Percentiles rank a stretch among this genome's conserved stretches.
phyloP scores from a whole-genome alignment of 2,113 vertebrate species.

The Apus apus region DNA sequence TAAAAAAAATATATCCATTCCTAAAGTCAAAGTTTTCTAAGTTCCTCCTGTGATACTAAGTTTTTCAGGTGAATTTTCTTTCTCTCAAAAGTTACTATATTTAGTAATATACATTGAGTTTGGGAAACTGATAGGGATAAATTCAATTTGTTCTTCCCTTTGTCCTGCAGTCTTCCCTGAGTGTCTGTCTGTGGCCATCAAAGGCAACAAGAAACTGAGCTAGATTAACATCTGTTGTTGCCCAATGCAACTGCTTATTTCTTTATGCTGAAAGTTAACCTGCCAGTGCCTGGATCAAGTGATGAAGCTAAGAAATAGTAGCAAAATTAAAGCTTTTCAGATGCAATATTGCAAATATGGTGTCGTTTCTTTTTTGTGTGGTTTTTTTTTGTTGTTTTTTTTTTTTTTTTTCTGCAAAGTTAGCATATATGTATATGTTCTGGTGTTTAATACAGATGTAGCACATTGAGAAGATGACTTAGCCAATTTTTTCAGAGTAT shows the following conservation, averaged over 20 bases:
- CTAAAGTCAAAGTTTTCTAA: not conserved
- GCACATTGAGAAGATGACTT: not conserved
- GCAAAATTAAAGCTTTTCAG: not conserved
- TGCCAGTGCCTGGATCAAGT: not conserved
- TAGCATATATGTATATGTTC: not conserved
- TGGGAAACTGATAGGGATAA: not conserved
- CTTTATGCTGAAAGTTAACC: not conserved
- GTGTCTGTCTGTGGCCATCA: not conserved
- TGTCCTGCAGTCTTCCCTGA: not conserved
- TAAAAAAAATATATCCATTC: not conserved
- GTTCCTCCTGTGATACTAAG: not conserved
- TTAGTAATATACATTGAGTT: not conserved
- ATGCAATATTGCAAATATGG: not conserved
- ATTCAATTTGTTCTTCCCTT: not conserved
- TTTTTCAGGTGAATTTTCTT: not conserved
- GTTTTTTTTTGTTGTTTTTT: too few species aligned
- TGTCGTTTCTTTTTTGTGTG: not conserved
- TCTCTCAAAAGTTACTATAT: not conserved
- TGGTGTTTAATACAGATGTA: not conserved
- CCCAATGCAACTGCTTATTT: not conserved
- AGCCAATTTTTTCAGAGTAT: not conserved
- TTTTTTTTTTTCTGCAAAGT: not conserved
- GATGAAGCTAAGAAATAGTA: not conserved
- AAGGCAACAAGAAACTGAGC: not conserved
- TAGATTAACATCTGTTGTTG: not conserved